phyloP scores from a whole-genome alignment of 2,797 vertebrate genomes.

The Tolypeutes matacus region DNA sequence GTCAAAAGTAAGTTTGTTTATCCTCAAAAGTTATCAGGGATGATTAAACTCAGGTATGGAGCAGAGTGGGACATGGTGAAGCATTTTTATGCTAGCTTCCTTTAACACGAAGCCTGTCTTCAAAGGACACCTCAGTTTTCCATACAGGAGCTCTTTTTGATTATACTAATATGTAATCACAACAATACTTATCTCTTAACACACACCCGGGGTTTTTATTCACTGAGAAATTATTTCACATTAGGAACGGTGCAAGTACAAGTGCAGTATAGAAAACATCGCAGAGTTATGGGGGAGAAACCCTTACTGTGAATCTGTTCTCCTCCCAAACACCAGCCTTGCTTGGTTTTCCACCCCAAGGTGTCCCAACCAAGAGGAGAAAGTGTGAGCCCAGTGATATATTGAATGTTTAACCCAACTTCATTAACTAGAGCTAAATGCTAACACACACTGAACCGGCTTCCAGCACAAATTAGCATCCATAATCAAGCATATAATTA shows the following conservation, averaged over 20 bases:
- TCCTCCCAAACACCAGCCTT: too few species aligned
- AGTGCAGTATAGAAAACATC: neutral
- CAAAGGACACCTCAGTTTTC: neutral
- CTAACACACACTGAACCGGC: constrained; percentile 12
- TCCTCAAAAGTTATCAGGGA: constrained; percentile 79
- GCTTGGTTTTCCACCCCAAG: neutral
- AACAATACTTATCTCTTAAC: constrained; percentile 48
- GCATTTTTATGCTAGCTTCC: neutral
- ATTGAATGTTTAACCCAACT: constrained; percentile 16
- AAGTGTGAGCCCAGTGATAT: constrained; percentile 1
- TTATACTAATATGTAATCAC: constrained; percentile 64
- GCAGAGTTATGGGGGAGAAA: neutral
- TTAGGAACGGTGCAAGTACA: neutral
- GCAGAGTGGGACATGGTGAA: constrained; percentile 70
- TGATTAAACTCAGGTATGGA: constrained; percentile 81
- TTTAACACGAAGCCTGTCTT: constrained; percentile 55
- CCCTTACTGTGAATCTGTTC: neutral
- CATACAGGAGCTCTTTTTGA: constrained; percentile 49
- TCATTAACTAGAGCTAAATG: constrained; percentile 66
- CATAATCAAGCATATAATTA: constrained; percentile 63
- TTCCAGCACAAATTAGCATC: constrained; percentile 67
- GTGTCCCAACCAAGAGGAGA: neutral
- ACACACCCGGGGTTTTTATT: constrained; percentile 16
- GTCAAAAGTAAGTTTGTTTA: constrained; percentile 83
- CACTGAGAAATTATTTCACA: constrained; percentile 6